These are phyloP conservation scores for Hycleus phaleratus DNA, from an alignment of 1,140 invertebrate species.

Conservation along the genomic window DNA sequence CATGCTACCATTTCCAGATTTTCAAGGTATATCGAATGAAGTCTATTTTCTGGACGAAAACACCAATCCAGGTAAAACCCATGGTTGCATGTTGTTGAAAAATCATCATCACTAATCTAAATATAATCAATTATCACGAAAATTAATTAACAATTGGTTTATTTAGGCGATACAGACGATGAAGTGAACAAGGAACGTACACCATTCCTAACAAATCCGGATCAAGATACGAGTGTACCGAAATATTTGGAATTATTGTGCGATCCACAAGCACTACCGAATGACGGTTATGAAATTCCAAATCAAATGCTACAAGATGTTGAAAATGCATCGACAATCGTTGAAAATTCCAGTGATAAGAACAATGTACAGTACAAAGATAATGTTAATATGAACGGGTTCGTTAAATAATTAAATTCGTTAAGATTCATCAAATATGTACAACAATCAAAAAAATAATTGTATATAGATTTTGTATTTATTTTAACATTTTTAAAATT, in stretches of 20 bases:
- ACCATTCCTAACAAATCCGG: constrained; percentile 28
- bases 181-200: constrained; percentile 30
- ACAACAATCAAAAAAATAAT: too few relatives aligned
- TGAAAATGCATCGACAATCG: too few relatives aligned
- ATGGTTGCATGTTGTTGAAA: not conserved
- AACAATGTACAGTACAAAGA: too few relatives aligned
- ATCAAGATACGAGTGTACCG: constrained; percentile 28
- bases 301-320: constrained; percentile 17
- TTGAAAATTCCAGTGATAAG: too few relatives aligned
- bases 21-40: constrained; percentile 40
- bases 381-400: too few relatives aligned
- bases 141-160: not conserved
- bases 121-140: too few relatives aligned
- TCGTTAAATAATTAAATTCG: too few relatives aligned
- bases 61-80: constrained; percentile 40
- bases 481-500: too few relatives aligned
- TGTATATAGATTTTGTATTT: too few relatives aligned
- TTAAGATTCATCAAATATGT: too few relatives aligned
- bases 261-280: constrained; percentile 26
- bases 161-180: constrained; percentile 31
- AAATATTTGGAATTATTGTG: constrained; percentile 45
- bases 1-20: constrained; percentile 34
- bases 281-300: constrained; percentile 44
- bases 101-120: not conserved
- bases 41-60: constrained; percentile 43